Evolutionary conservation across 2,888 invertebrate species (phyloP).

Genomic region (Campoplex nolae): DNA sequence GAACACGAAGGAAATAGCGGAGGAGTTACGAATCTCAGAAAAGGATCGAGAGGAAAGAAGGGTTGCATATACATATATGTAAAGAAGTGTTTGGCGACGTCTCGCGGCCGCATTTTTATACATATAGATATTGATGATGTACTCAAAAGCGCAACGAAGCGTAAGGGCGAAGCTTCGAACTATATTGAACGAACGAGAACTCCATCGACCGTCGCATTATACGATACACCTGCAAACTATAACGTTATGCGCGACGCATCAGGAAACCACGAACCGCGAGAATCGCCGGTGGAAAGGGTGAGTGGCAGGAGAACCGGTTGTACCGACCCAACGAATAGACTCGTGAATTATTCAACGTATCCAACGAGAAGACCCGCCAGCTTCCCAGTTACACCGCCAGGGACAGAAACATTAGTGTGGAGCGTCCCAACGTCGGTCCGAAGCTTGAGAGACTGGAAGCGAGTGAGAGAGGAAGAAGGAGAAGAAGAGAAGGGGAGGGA

Average conservation of each 20-base stretch:
- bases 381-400: constrained; percentile 24
- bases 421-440: constrained; percentile 34
- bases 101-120: background rate
- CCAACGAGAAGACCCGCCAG: constrained; percentile 54
- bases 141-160: constrained; percentile 19
- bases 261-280: constrained; percentile 52
- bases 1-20: constrained; percentile 45
- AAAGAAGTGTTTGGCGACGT: background rate
- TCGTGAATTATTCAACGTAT: constrained; percentile 80
- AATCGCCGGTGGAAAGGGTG: constrained; percentile 18
- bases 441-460: background rate
- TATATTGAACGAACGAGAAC: constrained; percentile 53
- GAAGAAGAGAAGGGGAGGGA: constrained; percentile 1
- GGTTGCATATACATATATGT: constrained; percentile 25
- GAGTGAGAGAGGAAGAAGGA: background rate
- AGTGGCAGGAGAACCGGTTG: constrained; percentile 38
- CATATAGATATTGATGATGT: background rate
- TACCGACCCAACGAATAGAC: constrained; percentile 72
- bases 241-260: constrained; percentile 64
- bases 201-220: constrained; percentile 62
- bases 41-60: constrained; percentile 25
- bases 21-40: constrained; percentile 48
- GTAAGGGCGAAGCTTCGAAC: constrained; percentile 39
- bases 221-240: constrained; percentile 73
- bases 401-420: constrained; percentile 38